These are phyloP conservation scores for Ceratosolen fusciceps DNA, from an alignment of 1,140 invertebrate species.

Conservation along the genomic window DNA sequence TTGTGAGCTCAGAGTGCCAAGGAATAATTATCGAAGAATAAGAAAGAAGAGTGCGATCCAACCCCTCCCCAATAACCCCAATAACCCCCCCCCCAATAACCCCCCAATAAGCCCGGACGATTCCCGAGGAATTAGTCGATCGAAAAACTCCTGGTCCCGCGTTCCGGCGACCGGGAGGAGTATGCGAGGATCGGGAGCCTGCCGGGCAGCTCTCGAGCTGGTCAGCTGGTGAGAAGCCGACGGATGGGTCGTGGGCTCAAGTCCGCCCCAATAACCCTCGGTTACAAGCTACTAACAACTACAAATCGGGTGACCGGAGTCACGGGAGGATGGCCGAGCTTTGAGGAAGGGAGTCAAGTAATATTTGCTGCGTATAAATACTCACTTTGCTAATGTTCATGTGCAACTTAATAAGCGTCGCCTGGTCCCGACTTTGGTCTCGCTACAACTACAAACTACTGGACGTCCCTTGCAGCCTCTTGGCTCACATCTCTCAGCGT, in stretches of 20 bases:
- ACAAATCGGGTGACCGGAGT: too few relatives aligned
- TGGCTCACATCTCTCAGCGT: slow-evolving; percentile 70
- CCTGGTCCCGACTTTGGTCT: slow-evolving; percentile 46
- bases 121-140: too few relatives aligned
- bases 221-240: too few relatives aligned
- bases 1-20: too few relatives aligned
- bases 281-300: background rate
- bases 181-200: background rate
- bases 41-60: too few relatives aligned
- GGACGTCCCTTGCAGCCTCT: slow-evolving; percentile 58
- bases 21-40: too few relatives aligned
- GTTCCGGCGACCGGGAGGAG: background rate
- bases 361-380: slow-evolving; percentile 19
- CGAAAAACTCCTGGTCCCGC: too few relatives aligned
- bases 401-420: too few relatives aligned
- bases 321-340: background rate
- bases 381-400: slow-evolving; percentile 39
- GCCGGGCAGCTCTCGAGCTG: background rate
- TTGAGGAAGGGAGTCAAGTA: background rate
- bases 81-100: too few relatives aligned
- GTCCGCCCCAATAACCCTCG: background rate
- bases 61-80: too few relatives aligned
- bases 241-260: background rate
- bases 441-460: slow-evolving; percentile 70
- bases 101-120: too few relatives aligned